Evolutionary conservation across 2,888 invertebrate genomes (phyloP), one percentile per base, ranked within the genome.

Genomic region (Hirtodrosophila duncani): DNA sequence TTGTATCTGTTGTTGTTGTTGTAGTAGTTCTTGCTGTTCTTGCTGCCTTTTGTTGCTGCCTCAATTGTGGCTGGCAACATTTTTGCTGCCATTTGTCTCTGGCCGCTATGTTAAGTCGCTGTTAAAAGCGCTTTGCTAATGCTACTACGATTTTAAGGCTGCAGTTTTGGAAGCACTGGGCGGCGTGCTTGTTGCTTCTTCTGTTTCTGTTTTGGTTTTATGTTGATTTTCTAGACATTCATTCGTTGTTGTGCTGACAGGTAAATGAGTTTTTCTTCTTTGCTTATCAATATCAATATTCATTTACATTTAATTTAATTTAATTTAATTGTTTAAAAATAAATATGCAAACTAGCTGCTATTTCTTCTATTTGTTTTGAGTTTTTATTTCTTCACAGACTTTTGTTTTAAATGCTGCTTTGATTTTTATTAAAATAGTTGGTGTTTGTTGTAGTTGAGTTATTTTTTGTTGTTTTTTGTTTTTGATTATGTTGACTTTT

Each of bases 351-450:
- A 31, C 13, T 33, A 24, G 29, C 7, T 53, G 16, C 21, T 14
- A 31, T 20, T 31, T 21, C 26, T 31, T 23, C 8, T 18, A 10
- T 8, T 31, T 23, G 30, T 27, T 29, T 13, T 27, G 30, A 11
- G 30, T 38, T 27, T 39, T 36, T 36, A 14, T 33, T 8, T 16
- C 14, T 27, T 21, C 30, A 50, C 63, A 71, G 67, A 56, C 56
- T 64, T 71, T 33, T 48, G 29, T 46, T 55, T 60, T 74, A 70
- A 70, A 75, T 74, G 71, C 68, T 60, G 39, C 24, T 38, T 37
- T 38, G 33, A 20, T 26, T 30, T 37, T 42, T 20, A 45, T 29
- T 56, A 37, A n/a, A n/a, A n/a, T n/a, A n/a, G 20, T 53, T 44
- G 42, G 45, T 48, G 31, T 46, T 51, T n/a, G 27, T 11, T 36